These are phyloP conservation scores for Metaphire vulgaris DNA, from an alignment of 1,140 invertebrate species.

Conservation along the genomic window DNA sequence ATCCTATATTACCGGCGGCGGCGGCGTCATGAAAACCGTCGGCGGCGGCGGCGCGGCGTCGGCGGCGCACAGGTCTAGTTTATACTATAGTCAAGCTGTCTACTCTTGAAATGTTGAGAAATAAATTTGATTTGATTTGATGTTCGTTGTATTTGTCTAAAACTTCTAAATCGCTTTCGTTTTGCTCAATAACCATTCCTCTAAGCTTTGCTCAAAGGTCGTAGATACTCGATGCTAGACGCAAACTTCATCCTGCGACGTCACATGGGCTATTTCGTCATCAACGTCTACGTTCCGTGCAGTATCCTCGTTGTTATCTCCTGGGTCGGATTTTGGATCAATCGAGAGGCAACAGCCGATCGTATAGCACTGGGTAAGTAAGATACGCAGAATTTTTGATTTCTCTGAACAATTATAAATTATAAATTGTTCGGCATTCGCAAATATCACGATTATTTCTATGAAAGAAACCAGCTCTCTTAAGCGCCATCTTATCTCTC, in stretches of 20 bases:
- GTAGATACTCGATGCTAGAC: slow-evolving; percentile 37
- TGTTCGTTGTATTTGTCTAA: no score
- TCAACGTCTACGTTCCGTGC: slow-evolving; percentile 50
- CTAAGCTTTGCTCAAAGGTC: slow-evolving; percentile 9
- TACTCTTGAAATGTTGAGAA: no score
- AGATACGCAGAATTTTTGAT: no score
- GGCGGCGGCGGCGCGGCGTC: no score
- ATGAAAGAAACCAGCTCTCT: not conserved
- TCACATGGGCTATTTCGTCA: slow-evolving; percentile 50
- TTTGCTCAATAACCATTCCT: no score
- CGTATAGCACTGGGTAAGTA: slow-evolving; percentile 68
- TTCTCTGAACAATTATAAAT: not conserved
- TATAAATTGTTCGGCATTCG: not conserved
- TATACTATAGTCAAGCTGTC: no score
- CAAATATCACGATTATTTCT: not conserved
- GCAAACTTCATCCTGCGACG: slow-evolving; percentile 45
- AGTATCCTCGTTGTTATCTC: slow-evolving; percentile 48
- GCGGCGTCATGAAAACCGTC: no score
- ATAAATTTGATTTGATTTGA: no score
- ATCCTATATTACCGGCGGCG: no score
- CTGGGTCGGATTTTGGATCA: slow-evolving; percentile 61
- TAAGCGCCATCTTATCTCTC: not conserved
- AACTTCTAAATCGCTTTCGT: no score
- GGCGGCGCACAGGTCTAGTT: no score
- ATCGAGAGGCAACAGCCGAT: slow-evolving; percentile 86